Evolutionary conservation across 2,888 invertebrate genomes (phyloP), one percentile per base, ranked within the genome.

Genomic region (Spilosoma lubricipeda): DNA sequence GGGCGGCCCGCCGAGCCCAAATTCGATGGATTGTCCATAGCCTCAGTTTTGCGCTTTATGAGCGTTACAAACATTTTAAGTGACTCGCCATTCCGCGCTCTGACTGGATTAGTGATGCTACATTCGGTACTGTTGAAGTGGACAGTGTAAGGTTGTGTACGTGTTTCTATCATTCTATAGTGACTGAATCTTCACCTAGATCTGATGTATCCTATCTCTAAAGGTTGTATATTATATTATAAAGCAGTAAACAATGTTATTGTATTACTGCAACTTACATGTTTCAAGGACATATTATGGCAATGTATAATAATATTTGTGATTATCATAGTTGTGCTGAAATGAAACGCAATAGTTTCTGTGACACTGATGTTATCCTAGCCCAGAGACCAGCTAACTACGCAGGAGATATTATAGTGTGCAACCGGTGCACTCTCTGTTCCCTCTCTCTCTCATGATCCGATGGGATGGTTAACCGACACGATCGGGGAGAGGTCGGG

Each of bases 11-110:
- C 97, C 97, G 78, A 97, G 97, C 89, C 97, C 97, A 23, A 97
- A 97, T 84, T 97, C 97, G 36, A 96, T 98, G 92, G 98, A 97
- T 90, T 97, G 97, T 91, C 96, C 97, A 95, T 97, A 97, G 97
- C 95, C 90, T 59, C 90, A 89, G 87, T 93, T 93, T 81, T 92
- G 93, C 95, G 93, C 93, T 77, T 93, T 93, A 90, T 92, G 90
- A 93, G 93, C 94, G 93, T 92, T 83, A 80, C 80, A 73, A 76
- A 72, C 71, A 75, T 70, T 77, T 76, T 75, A 80, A 87, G 85
- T 86, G 79, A 77, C 75, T 33, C 73, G 75, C 87, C 89, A 85
- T 74, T 76, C 77, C 72, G 74, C 75, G 75, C 68, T 74, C 71
- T 71, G 45, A 73, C 70, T 67, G 66, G 71, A 64, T 27, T 76